These are phyloP conservation scores for Sphecodes monilicornis DNA, from an alignment of 2,888 invertebrate genomes.

Conservation along the genomic window DNA sequence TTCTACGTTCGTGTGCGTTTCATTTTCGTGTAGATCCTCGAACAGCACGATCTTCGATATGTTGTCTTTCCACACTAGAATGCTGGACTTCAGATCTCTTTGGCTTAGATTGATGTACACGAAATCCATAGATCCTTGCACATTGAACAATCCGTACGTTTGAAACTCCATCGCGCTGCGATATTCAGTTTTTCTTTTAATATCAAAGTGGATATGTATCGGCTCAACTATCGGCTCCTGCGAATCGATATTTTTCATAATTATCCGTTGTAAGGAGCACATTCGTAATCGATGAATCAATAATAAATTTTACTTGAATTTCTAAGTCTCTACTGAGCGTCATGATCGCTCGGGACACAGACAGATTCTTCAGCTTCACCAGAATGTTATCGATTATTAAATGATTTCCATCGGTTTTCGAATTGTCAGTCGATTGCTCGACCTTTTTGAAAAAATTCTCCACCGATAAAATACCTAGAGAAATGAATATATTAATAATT, in stretches of 20 bases:
- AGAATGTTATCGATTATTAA: constrained; percentile 89
- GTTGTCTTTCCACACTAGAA: constrained; percentile 91
- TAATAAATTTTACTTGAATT: constrained; percentile 86
- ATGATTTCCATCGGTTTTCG: constrained; percentile 42
- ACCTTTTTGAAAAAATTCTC: constrained; percentile 92
- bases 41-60: constrained; percentile 84
- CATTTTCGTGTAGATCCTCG: constrained; percentile 73
- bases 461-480: constrained; percentile 89
- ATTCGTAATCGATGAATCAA: background rate
- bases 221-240: constrained; percentile 92
- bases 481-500: background rate
- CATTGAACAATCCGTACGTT: constrained; percentile 85
- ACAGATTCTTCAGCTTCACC: constrained; percentile 89
- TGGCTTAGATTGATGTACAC: constrained; percentile 90
- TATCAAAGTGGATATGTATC: constrained; percentile 89
- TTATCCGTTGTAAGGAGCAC: background rate
- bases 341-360: constrained; percentile 90
- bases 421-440: constrained; percentile 80
- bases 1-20: constrained; percentile 28
- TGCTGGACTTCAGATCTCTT: constrained; percentile 89
- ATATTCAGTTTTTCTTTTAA: constrained; percentile 88
- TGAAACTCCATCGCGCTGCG: constrained; percentile 76
- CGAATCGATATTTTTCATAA: background rate
- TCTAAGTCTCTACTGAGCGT: constrained; percentile 90
- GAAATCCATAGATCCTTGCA: constrained; percentile 89